These are phyloP conservation scores for Bradypodion ventrale DNA, from an alignment of 2,797 vertebrate species.

Conservation along the genomic window DNA sequence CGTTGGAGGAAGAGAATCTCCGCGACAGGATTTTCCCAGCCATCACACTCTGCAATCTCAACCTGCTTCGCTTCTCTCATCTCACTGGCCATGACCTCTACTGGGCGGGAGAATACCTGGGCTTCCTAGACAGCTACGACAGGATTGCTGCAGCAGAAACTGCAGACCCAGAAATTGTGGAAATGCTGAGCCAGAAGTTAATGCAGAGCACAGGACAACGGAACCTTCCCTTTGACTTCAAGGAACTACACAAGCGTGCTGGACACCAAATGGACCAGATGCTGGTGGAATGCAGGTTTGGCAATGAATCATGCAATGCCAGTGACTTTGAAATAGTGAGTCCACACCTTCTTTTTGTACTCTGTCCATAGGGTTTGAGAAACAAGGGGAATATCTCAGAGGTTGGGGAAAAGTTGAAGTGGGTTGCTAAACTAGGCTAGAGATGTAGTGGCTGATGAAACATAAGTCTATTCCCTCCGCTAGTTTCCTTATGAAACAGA, in stretches of 20 bases:
- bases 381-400: not conserved
- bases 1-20: constrained; percentile 55
- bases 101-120: constrained; percentile 68
- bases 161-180: constrained; percentile 19
- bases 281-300: constrained; percentile 54
- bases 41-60: constrained; percentile 65
- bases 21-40: constrained; percentile 52
- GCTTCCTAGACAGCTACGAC: constrained; percentile 53
- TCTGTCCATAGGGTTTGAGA: not conserved
- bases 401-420: not conserved
- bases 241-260: constrained; percentile 51
- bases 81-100: constrained; percentile 60
- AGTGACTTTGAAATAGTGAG: constrained; percentile 68
- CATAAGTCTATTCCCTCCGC: not conserved
- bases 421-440: not conserved
- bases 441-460: not conserved
- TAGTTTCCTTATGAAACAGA: not conserved
- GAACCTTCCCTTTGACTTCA: constrained; percentile 48
- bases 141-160: not conserved
- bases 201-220: not conserved
- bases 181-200: not conserved
- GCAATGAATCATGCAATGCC: constrained; percentile 33
- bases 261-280: constrained; percentile 64
- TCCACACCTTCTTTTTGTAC: not conserved
- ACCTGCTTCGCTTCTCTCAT: constrained; percentile 49